Evolutionary conservation across 2,113 vertebrate genomes (phyloP), one percentile per base, ranked within the genome.

Genomic region (Leucosticte australis): DNA sequence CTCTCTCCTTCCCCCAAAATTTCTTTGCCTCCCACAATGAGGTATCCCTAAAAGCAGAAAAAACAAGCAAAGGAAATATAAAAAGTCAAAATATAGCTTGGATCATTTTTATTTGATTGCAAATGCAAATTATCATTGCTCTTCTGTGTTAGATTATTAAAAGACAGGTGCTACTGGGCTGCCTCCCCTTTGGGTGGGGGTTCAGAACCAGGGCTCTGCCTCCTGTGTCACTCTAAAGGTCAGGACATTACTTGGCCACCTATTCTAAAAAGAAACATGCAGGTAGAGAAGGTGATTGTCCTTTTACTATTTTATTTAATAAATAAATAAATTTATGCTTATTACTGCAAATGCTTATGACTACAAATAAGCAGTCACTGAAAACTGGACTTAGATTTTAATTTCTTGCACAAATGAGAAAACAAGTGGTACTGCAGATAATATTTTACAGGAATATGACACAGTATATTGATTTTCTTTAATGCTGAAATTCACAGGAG

Each of bases 401-500:
- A 35, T 37, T 67, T 74, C 31, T 4, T 49, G 47, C 16, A n/a
- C 19, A 65, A 84, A 84, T 74, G 74, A 87, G 79, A 68, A 85
- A 91, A 33, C 50, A 60, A 85, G n/a, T 37, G 75, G 24, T 71
- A 33, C 50, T 11, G n/a, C 63, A 71, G 86, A 31, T 81, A 57
- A 46, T 60, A 77, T 93, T 89, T 91, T 85, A 62, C 91, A 90
- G 49, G 35, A 55, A 33, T 69, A 69, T n/a, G 67, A 37, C 33
- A 63, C 10, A 50, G 11, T 39, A 21, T 41, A 77, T 69, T 87
- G 71, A 87, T 96, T 94, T 96, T 63, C 67, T 94, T 87, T 47
- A 37, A 55, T 94, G 49, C 70, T 84, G 65, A 87, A 87, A 59
- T 94, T 59, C 42, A 39, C 47, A 69, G 41, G 47, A 90, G 76